These are phyloP conservation scores for Sinocyclocheilus rhinocerous DNA, from an alignment of 2,113 vertebrate genomes.

Conservation along the genomic window DNA sequence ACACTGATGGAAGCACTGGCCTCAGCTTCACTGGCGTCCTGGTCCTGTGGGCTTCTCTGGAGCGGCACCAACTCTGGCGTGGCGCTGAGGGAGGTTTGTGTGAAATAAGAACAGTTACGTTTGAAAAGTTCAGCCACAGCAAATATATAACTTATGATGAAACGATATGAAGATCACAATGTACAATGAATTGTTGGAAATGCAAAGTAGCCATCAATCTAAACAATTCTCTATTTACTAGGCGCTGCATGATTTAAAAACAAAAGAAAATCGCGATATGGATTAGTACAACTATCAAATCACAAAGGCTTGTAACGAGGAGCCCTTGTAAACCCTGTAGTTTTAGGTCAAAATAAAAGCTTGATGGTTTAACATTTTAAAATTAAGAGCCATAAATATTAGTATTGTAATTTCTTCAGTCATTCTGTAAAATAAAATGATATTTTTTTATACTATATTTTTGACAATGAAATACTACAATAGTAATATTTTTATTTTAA, in stretches of 20 bases:
- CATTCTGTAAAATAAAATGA: no score
- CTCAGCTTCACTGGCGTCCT: slow-evolving; percentile 86
- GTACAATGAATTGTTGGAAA: neutral
- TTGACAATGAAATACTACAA: no score
- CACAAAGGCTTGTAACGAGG: neutral
- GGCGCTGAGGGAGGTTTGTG: slow-evolving; percentile 71
- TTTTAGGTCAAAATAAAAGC: neutral
- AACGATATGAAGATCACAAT: neutral
- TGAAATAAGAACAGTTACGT: neutral
- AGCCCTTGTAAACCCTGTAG: neutral
- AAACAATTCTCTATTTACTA: neutral
- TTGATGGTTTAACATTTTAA: no score
- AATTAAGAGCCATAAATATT: no score
- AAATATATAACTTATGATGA: neutral
- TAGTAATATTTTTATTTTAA: no score
- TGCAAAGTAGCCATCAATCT: neutral
- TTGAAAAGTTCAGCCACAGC: neutral
- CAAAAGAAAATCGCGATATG: neutral
- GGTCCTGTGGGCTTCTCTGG: slow-evolving; percentile 77
- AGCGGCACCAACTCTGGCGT: slow-evolving; percentile 83
- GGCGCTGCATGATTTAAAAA: neutral
- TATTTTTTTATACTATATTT: no score
- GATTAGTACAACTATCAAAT: neutral
- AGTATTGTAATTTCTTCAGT: no score
- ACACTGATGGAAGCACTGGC: slow-evolving; percentile 83